Conservation (phyloP, 2,888 invertebrate genomes). For the Ormyrus labotus region DNA sequence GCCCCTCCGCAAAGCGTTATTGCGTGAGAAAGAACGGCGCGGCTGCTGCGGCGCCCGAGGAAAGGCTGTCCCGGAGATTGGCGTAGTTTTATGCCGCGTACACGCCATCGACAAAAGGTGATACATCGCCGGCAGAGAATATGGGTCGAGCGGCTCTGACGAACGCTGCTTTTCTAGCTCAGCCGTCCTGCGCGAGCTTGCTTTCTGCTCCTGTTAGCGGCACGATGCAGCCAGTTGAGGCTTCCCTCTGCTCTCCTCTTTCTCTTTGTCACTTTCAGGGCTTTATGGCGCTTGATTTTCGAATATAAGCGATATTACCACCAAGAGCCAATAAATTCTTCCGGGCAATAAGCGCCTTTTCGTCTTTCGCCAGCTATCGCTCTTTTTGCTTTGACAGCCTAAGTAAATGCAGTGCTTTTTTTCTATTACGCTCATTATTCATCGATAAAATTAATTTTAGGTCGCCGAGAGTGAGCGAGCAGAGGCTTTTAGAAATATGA, state of each 20-base stretch:
- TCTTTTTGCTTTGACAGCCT: no score
- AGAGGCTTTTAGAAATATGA: no score
- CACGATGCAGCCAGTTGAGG: not conserved
- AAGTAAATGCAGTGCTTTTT: not conserved
- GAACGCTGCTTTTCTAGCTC: not conserved
- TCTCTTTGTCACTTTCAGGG: not conserved
- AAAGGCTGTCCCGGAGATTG: constrained; percentile 3
- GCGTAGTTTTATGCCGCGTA: constrained; percentile 21
- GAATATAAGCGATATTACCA: constrained; percentile 10
- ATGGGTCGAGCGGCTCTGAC: constrained; percentile 15
- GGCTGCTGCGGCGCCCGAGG: no score
- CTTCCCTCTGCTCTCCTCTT: not conserved
- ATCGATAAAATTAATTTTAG: not conserved
- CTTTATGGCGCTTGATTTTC: constrained; percentile 22
- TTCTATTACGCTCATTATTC: not conserved
- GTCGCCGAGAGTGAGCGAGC: not conserved
- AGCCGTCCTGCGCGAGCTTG: not conserved
- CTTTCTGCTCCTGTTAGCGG: not conserved
- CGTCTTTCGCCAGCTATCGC: not conserved
- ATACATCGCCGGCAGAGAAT: constrained; percentile 26
- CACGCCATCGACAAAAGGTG: constrained; percentile 20
- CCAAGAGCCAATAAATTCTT: constrained; percentile 16
- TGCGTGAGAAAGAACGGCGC: not conserved
- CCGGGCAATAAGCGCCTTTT: not conserved
- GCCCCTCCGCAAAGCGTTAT: not conserved